Conservation (phyloP, 2,113 vertebrate genomes). For the Manacus vitellinus region DNA sequence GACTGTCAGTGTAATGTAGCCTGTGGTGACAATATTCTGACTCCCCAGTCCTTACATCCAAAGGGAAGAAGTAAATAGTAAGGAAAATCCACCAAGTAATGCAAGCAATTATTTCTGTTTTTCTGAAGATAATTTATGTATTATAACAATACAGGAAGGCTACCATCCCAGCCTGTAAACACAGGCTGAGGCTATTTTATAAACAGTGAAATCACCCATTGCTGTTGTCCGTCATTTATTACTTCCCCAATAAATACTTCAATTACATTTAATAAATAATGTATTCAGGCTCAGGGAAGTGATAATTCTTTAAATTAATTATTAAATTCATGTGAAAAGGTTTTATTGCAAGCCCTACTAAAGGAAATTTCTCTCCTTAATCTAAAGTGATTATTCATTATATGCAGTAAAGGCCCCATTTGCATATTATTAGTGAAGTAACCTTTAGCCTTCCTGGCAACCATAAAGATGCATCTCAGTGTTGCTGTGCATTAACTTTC, state of each 20-base stretch:
- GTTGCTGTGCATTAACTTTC: conserved; percentile 37
- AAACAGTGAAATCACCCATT: conserved; percentile 48
- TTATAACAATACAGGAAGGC: conserved; percentile 8
- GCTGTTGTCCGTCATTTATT: conserved; percentile 75
- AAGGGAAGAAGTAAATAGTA: not conserved
- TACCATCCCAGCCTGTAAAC: conserved; percentile 61
- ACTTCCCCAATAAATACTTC: conserved; percentile 81
- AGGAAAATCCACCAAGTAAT: not conserved
- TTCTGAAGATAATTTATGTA: conserved; percentile 25
- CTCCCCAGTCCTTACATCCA: not conserved
- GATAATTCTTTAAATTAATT: conserved; percentile 82
- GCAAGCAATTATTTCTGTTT: not conserved
- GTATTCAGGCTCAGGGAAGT: conserved; percentile 71
- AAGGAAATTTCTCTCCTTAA: conserved; percentile 76
- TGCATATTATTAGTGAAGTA: conserved; percentile 79
- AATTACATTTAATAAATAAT: conserved; percentile 84
- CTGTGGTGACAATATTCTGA: not conserved
- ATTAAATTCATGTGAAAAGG: conserved; percentile 76
- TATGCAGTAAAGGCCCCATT: conserved; percentile 69
- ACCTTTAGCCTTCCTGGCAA: conserved; percentile 74
- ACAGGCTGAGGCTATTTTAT: conserved; percentile 51
- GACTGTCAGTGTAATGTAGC: not conserved
- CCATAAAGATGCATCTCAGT: conserved; percentile 54
- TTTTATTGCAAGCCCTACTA: conserved; percentile 73
- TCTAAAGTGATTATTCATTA: conserved; percentile 78